Base-by-base conservation (phyloP, 2,888 invertebrate species). In the Pristionchus maxplancki region DNA sequence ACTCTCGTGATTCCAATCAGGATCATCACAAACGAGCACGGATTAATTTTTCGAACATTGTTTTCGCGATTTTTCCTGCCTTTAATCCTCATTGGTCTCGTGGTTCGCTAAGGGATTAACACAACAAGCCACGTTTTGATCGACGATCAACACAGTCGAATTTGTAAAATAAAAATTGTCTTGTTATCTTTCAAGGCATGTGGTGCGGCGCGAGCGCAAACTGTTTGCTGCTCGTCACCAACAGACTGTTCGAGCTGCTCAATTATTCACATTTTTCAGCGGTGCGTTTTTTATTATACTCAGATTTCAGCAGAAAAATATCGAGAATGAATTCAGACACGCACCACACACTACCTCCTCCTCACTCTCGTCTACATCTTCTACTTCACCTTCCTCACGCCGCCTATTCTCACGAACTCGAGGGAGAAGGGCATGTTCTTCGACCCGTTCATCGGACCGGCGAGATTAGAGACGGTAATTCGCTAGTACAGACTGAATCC, bases 361-460 rank as follows among this genome's bases (percentile, higher is more conserved):
- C 44, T 85, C 24, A 44, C 62, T 5, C n/a, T 37, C 0, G 44
- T 85, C n/a, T 85, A 85, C 85, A 64, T 62, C n/a, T 31, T 64
- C 53, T 85, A 85, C 64, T 85, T 85, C 28, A 64, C 85, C 24
- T 64, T 85, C 40, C 48, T 85, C 85, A 85, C 85, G 40, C 85
- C 85, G 20, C 58, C 85, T 0, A 64, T 85, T 24, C 24, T 85
- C 85, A 85, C 85, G 17, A 85, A 64, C 24, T 40, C 64, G 1
- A 40, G 37, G 5, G 37, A 64, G 28, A 85, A 64, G 64, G 85
- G 44, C 28, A 85, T 85, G 85, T 85, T 85, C 64, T 85, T 85
- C 85, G 85, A 85, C 9, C 85, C 85, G 24, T 64, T 85, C 64
- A 85, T 85, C 50, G 82, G 82, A 20, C 34, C 37, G 0, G 82